Base-by-base conservation (phyloP, 2,113 vertebrate genomes). In the Rynchops niger region DNA sequence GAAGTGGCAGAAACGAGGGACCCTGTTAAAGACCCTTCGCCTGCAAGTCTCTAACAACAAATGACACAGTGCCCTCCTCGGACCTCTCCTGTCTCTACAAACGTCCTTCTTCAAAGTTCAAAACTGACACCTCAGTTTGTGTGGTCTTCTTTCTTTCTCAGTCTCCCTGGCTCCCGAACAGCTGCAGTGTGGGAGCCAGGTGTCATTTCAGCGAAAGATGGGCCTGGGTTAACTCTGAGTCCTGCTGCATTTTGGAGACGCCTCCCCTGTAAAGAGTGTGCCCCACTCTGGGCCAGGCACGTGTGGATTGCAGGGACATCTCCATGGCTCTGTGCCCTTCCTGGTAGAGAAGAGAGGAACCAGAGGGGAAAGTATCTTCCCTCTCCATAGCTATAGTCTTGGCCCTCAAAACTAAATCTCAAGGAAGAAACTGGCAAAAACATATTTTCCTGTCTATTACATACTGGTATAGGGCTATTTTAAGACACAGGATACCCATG, bases 201-300 rank as follows among this genome's bases (percentile, higher is more conserved):
- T 3, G 0, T 19, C 50, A 13, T 23, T 65, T 81, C 23, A 29
- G 25, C 16, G 13, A 76, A 9, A 61, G 12, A 15, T 9, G 7
- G 22, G 27, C 22, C 5, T 79, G 47, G 45, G 9, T 27, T 22
- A 69, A 22, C 34, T 43, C 30, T 17, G 26, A 43, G 53, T 25
- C 20, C 15, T 0, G 0, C 10, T 50, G 43, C 15, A 25, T 49
- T 50, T 76, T n/a, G 15, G 36, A 67, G 20, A 3, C 25, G 50
- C 6, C 14, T 58, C 26, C 38, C 5, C 5, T 18, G 14, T 38
- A 38, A 59, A 45, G 14, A 38, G 6, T 2, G 1, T 38, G 40
- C 6, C 22, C 38, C 0, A 0, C 0, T 2, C 21, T 58, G 21
- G 32, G 21, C 11, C 38, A 69, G 22, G 18, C 2, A 0, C 1